Percentiles rank a stretch among this genome's conserved stretches.
Evolutionary conservation across 2,113 vertebrate genomes (phyloP).

Genomic region (Elaphurus davidianus): DNA sequence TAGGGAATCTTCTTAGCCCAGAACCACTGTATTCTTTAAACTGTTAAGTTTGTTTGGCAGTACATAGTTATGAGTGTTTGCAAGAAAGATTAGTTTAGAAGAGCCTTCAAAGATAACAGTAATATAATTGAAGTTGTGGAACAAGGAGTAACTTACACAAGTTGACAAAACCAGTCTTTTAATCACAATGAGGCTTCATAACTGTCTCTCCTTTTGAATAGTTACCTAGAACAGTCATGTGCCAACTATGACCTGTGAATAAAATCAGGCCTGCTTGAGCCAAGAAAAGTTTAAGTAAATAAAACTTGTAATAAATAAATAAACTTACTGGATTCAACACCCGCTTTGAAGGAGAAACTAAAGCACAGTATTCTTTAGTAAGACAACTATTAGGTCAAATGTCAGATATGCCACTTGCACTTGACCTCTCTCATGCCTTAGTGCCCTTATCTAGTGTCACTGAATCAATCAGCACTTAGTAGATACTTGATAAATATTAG

Average conservation of each 20-base stretch:
- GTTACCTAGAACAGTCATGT: not conserved
- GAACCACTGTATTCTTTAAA: not conserved
- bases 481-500: not conserved
- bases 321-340: not conserved
- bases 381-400: not conserved
- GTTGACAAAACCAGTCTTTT: not conserved
- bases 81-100: not conserved
- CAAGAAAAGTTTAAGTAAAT: not conserved
- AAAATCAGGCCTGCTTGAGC: not conserved
- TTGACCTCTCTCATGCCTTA: not conserved
- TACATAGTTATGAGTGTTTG: not conserved
- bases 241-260: not conserved
- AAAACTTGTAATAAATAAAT: not conserved
- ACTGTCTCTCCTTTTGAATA: not conserved
- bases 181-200: not conserved
- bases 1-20: not conserved
- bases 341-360: not conserved
- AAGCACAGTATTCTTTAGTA: not conserved
- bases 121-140: not conserved
- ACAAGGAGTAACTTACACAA: not conserved
- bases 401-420: not conserved
- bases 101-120: not conserved
- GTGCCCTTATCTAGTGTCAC: not conserved
- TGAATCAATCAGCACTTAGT: not conserved
- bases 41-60: not conserved